Percentiles rank a stretch among this genome's conserved stretches.
Conservation (phyloP, 1,140 invertebrate genomes). For the Brachionus asplanchnoidis region DNA sequence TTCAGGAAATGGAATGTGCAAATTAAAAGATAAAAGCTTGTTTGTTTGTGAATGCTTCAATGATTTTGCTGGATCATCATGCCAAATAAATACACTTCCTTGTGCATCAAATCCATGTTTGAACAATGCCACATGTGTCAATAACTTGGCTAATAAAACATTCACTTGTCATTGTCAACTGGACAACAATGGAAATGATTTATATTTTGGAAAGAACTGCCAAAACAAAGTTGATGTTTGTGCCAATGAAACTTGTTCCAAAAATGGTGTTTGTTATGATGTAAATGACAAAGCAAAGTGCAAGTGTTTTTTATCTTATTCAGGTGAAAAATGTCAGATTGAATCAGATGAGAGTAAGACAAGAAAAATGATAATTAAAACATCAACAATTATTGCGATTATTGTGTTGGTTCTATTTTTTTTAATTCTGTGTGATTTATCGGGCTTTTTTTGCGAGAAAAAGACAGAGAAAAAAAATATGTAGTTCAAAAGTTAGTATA, state of each 20-base stretch:
- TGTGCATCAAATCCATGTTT: slow-evolving; percentile 9
- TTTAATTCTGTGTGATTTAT: too few species aligned
- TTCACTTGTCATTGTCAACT: neutral
- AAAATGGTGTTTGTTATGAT: neutral
- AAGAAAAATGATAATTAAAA: neutral
- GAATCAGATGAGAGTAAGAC: neutral
- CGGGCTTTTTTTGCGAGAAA: too few species aligned
- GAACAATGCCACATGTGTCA: neutral
- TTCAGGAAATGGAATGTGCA: neutral
- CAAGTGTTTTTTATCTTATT: neutral
- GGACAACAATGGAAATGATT: neutral
- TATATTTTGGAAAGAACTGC: neutral
- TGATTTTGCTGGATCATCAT: neutral
- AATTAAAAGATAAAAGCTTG: neutral
- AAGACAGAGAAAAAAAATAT: too few species aligned
- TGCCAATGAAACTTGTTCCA: slow-evolving; percentile 9
- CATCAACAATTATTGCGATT: neutral
- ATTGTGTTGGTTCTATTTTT: neutral
- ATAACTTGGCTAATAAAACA: neutral
- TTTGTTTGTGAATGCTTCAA: neutral
- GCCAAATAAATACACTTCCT: neutral
- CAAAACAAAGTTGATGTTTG: slow-evolving; percentile 24
- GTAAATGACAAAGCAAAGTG: neutral
- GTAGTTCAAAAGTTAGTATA: too few species aligned
- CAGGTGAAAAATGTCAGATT: slow-evolving; percentile 5